A percentile compares a stretch with the other conserved stretches of the same genome.
Conservation (phyloP, 2,113 vertebrate genomes). For the Python bivittatus region DNA sequence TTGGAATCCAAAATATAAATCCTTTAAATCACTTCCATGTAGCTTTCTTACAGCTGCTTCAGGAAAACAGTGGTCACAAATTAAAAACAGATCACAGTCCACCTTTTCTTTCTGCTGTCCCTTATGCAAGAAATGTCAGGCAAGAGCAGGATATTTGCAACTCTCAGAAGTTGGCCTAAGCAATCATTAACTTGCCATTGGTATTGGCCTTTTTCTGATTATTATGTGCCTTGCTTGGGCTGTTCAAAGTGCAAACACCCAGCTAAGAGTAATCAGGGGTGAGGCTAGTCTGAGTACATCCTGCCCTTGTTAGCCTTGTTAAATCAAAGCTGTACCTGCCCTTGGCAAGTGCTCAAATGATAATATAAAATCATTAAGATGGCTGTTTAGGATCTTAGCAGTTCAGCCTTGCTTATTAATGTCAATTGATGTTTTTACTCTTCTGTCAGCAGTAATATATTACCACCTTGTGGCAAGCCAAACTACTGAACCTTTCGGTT, state of each 20-base stretch:
- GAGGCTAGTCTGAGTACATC: background rate
- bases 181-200: slow-evolving; percentile 61
- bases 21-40: background rate
- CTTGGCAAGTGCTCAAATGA: background rate
- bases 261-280: background rate
- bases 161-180: slow-evolving; percentile 9
- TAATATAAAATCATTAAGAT: background rate
- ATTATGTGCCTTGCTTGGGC: slow-evolving; percentile 19
- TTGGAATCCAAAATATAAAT: background rate
- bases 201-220: slow-evolving; percentile 29
- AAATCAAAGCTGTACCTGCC: background rate
- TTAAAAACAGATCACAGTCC: fast-evolving
- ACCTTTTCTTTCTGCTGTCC: slow-evolving; percentile 40
- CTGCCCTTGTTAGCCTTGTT: background rate
- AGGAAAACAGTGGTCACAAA: background rate
- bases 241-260: slow-evolving; percentile 12
- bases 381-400: slow-evolving; percentile 13
- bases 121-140: slow-evolving; percentile 11
- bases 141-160: background rate
- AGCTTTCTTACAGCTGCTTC: background rate
- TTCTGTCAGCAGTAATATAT: background rate
- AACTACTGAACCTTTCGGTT: background rate
- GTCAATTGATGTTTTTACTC: background rate
- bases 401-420: slow-evolving; percentile 26
- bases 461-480: slow-evolving; percentile 38